Base-by-base conservation (phyloP, 1,140 invertebrate species). In the Homarus americanus region DNA sequence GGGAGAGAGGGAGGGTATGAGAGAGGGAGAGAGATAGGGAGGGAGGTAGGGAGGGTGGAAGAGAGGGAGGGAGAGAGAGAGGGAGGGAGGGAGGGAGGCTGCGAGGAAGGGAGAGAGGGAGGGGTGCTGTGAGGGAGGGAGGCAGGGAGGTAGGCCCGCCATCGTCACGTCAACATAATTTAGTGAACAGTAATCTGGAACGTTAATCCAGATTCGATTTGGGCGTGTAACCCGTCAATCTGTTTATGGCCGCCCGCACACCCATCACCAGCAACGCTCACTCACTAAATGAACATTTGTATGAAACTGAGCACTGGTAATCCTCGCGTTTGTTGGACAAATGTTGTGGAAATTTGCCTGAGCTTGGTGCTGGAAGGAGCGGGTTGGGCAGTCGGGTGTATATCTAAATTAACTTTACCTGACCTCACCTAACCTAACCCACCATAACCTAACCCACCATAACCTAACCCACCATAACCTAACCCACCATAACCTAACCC, bases 131-230 rank as follows among this genome's bases (percentile, higher is more conserved):
- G 58, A 4, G 58, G 58, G 15, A 24, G 58, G 58, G 20, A 20
- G 58, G 20, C 20, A 20, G 58, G 58, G 20, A 15, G 20, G 20
- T 63, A 20, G 20, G 0, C 53, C 38, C 49, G n/a, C 80, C 38
- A 82, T 66, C 69, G 80, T 28, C 49, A 40, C 44, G 80, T 82
- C 66, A 82, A 82, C 80, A 82, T 69, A 82, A 82, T 82, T 82
- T 69, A 82, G 58, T 69, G 80, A 32, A 82, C 80, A 82, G 58
- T 82, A 82, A 82, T 53, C 80, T 58, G 58, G 44, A 36, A n/a
- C 80, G 80, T 58, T 82, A 82, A 82, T 82, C 80, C 80, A 69
- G 58, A 82, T 82, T 82, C 80, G 53, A 82, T 82, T 82, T 82
- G 80, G 80, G n/a, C 34, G 36, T 36, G 80, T 82, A 44, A 82